A percentile compares a stretch with the other conserved stretches of the same genome.
phyloP scores from a whole-genome alignment of 2,888 invertebrate genomes.

The Nomada flava region DNA sequence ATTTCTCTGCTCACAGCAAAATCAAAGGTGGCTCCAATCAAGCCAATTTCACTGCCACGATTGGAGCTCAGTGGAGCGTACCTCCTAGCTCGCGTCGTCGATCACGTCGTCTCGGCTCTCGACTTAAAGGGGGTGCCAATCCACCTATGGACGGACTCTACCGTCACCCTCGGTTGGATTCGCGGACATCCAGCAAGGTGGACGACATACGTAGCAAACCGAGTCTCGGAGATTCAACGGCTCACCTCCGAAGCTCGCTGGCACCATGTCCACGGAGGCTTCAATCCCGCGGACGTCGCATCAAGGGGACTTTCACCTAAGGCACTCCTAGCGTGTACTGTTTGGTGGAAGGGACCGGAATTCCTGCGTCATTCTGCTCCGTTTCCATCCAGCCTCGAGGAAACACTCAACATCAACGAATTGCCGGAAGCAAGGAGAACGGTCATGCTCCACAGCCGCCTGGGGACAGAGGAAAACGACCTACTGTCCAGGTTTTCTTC shows the following conservation, averaged over 20 bases:
- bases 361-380: too few relatives aligned
- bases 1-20: background rate
- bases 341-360: too few relatives aligned
- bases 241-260: too few relatives aligned
- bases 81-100: background rate
- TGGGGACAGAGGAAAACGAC: too few relatives aligned
- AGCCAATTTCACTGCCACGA: background rate
- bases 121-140: background rate
- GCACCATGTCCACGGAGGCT: background rate
- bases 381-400: too few relatives aligned
- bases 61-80: background rate
- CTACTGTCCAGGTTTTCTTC: too few relatives aligned
- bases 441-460: too few relatives aligned
- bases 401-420: background rate
- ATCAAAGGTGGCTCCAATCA: background rate
- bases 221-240: background rate
- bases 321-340: too few relatives aligned
- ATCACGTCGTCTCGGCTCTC: background rate
- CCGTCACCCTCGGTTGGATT: background rate
- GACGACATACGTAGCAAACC: conserved; percentile 1
- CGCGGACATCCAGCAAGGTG: background rate
- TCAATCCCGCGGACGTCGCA: background rate
- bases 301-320: too few relatives aligned
- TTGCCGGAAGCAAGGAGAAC: too few relatives aligned
- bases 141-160: conserved; percentile 5